Conservation (phyloP, 2,888 invertebrate species). For the Campaea margaritaria region DNA sequence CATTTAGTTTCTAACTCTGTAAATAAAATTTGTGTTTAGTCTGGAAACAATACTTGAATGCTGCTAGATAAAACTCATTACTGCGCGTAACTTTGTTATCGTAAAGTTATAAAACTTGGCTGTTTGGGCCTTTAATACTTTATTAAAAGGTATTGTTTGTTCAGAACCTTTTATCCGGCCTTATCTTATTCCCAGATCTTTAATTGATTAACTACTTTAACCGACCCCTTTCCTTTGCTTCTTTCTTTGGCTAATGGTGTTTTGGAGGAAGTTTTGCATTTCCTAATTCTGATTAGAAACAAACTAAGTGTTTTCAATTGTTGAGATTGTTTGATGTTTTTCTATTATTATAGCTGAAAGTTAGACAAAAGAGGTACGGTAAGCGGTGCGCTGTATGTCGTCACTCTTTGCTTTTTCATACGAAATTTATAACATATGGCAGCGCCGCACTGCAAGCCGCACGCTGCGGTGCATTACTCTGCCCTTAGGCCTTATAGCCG, state of each 20-base stretch:
- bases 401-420: too few relatives aligned
- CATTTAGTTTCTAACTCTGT: constrained; percentile 14
- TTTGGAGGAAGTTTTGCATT: not conserved
- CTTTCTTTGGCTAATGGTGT: constrained; percentile 2
- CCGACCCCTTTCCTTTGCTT: constrained; percentile 1
- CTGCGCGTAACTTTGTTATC: constrained; percentile 13
- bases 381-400: too few relatives aligned
- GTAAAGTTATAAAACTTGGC: constrained; percentile 10
- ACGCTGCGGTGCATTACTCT: too few relatives aligned
- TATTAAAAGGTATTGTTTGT: constrained; percentile 30
- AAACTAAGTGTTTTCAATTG: not conserved
- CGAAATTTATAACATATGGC: too few relatives aligned
- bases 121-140: constrained; percentile 15
- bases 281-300: not conserved
- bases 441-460: too few relatives aligned
- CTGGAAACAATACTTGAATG: constrained; percentile 5
- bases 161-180: constrained; percentile 13
- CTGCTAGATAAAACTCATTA: constrained; percentile 8
- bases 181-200: constrained; percentile 27
- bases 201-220: constrained; percentile 17
- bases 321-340: not conserved
- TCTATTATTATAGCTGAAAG: not conserved
- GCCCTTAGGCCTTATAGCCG: too few relatives aligned
- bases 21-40: constrained; percentile 16
- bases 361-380: too few relatives aligned